A percentile compares a stretch with the other conserved stretches of the same genome.
Conservation (phyloP, 2,113 vertebrate genomes). For the Microcebus tavaratra region DNA sequence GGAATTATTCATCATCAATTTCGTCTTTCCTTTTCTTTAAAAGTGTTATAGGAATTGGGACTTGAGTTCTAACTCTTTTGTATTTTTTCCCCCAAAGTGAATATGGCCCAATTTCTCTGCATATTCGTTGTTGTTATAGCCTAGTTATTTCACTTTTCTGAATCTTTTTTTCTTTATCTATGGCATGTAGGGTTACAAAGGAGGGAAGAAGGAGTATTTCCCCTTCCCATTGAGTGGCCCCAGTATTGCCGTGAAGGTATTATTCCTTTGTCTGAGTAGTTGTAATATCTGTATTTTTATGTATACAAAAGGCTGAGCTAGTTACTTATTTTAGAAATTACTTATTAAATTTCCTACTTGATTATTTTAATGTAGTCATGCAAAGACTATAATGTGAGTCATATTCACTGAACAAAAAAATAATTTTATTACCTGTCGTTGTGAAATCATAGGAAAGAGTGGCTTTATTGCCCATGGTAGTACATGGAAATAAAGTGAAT, state of each 20-base stretch:
- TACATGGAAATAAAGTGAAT: not conserved
- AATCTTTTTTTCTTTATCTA: not conserved
- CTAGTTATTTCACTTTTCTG: not conserved
- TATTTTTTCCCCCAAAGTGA: not conserved
- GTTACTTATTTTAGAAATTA: conserved; percentile 11
- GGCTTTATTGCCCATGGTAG: not conserved
- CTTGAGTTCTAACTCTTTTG: not conserved
- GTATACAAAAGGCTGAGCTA: not conserved
- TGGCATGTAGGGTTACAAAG: not conserved
- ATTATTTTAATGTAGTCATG: not conserved
- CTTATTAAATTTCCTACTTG: not conserved
- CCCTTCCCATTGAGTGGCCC: not conserved
- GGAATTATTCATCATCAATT: not conserved
- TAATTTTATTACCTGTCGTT: not conserved
- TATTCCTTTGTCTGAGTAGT: not conserved
- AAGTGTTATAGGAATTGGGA: not conserved
- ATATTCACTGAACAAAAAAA: not conserved
- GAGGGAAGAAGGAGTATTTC: not conserved
- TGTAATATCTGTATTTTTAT: not conserved
- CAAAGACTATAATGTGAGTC: not conserved
- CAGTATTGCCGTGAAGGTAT: not conserved
- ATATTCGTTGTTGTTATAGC: not conserved
- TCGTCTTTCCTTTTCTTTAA: conserved; percentile 4
- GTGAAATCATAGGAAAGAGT: not conserved
- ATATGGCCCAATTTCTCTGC: not conserved